These are phyloP conservation scores for Procambarus clarkii DNA, from an alignment of 1,140 invertebrate genomes.

Conservation along the genomic window DNA sequence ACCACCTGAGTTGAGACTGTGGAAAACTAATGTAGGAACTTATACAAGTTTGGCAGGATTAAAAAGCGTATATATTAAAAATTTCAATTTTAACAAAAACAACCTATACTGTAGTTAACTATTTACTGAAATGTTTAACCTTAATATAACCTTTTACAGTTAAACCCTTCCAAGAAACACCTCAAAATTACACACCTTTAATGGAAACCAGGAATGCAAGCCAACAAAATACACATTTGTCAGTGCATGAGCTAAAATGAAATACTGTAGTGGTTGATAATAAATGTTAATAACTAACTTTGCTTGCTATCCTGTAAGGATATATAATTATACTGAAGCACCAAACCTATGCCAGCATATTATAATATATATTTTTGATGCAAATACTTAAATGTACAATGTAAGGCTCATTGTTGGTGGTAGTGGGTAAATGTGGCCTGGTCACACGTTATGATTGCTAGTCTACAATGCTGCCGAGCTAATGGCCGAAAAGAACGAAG, in stretches of 20 bases:
- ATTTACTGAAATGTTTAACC: neutral
- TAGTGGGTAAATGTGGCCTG: too few relatives aligned
- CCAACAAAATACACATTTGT: neutral
- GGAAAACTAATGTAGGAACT: neutral
- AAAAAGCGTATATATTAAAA: neutral
- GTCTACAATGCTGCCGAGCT: neutral
- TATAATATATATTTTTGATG: neutral
- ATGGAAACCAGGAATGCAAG: neutral
- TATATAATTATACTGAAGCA: neutral
- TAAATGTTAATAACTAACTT: neutral
- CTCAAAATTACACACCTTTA: neutral
- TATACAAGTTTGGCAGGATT: neutral
- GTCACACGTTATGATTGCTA: too few relatives aligned
- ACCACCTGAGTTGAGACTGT: conserved; percentile 5
- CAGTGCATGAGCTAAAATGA: neutral
- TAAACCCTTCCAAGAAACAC: neutral
- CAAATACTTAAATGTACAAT: neutral
- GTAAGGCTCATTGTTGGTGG: neutral
- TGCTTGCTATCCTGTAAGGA: neutral
- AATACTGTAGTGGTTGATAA: conserved; percentile 3
- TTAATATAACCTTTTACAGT: neutral
- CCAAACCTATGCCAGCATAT: neutral
- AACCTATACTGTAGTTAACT: neutral
- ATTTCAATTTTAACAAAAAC: neutral
- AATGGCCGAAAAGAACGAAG: neutral